phyloP scores from a whole-genome alignment of 2,888 invertebrate species.

The Nymphalis c-album region DNA sequence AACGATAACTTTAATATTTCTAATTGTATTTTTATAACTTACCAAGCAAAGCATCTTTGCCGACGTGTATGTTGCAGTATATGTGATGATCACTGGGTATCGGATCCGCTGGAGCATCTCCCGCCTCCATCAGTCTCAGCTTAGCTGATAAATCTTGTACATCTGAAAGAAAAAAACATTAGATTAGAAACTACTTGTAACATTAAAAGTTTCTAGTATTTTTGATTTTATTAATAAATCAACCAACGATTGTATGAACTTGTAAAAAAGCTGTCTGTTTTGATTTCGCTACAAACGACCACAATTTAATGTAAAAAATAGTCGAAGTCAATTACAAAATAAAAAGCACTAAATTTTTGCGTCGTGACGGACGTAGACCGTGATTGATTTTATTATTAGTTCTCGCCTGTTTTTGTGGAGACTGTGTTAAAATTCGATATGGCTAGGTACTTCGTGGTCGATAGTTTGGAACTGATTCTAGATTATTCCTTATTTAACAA shows the following conservation, averaged over 20 bases:
- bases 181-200: conserved; percentile 9
- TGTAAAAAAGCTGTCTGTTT: too few species aligned
- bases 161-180: conserved; percentile 70
- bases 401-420: too few species aligned
- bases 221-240: too few species aligned
- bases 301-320: neutral
- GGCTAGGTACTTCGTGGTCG: too few species aligned
- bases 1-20: neutral
- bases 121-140: conserved; percentile 84
- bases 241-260: too few species aligned
- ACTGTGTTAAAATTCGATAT: too few species aligned
- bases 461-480: too few species aligned
- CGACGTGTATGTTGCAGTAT: conserved; percentile 75
- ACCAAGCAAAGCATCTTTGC: conserved; percentile 70
- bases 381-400: neutral
- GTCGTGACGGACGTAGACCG: neutral
- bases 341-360: neutral
- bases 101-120: conserved; percentile 65
- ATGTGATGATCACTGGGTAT: conserved; percentile 70
- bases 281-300: neutral
- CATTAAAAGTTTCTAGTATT: too few species aligned
- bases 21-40: conserved; percentile 19
- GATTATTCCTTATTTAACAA: too few species aligned
- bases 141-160: conserved; percentile 87
- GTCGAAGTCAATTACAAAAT: neutral